A percentile compares a stretch with the other conserved stretches of the same genome.
Evolutionary conservation across 2,888 invertebrate species (phyloP).

Genomic region (Aspidiotus rigidus): DNA sequence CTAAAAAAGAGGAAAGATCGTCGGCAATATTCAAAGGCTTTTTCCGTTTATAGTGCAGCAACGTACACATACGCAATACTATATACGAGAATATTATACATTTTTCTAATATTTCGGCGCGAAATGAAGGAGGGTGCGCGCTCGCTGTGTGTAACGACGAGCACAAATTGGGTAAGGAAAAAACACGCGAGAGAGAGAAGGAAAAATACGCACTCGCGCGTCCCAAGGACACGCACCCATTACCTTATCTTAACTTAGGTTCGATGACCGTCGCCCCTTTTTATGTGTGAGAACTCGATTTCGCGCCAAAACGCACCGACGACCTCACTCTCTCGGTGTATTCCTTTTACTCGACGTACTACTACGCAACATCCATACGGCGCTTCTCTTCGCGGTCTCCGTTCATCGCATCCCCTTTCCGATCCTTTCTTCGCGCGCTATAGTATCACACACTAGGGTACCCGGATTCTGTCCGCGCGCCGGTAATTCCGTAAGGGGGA

Average conservation of each 20-base stretch:
- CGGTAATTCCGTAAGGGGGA: conserved; percentile 2
- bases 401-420: background rate
- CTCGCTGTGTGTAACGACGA: background rate
- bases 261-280: conserved; percentile 33
- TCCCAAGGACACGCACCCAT: conserved; percentile 34
- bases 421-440: background rate
- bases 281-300: conserved; percentile 20
- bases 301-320: conserved; percentile 30
- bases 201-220: conserved; percentile 23
- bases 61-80: no score
- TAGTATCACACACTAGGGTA: background rate
- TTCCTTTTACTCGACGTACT: background rate
- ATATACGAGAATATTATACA: no score
- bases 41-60: no score
- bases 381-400: background rate
- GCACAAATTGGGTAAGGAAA: background rate
- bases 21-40: no score
- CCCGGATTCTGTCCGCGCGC: conserved; percentile 8
- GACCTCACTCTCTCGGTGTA: background rate
- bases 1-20: no score
- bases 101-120: no score
- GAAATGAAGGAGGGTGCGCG: no score
- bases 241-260: conserved; percentile 23
- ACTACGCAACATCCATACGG: conserved; percentile 1
- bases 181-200: background rate